Evolutionary conservation across 1,140 invertebrate species (phyloP), one percentile per base, ranked within the genome.

Genomic region (Gonioctena quinquepunctata): DNA sequence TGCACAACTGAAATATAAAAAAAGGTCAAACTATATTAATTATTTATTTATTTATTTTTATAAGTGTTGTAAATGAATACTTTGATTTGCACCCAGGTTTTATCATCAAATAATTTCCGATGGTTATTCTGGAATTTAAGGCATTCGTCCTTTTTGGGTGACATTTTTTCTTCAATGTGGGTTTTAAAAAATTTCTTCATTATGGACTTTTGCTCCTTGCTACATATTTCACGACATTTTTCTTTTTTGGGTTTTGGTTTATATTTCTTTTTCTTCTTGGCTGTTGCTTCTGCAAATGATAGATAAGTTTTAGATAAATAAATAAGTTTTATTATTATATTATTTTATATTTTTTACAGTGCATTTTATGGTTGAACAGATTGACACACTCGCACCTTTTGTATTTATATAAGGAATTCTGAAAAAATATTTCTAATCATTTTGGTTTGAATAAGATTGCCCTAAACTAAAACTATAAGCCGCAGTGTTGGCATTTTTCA

Each of bases 41-140:
- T n/a, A n/a, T n/a, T n/a, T n/a, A n/a, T n/a, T n/a, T n/a, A n/a
- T n/a, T n/a, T n/a, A n/a, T n/a, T n/a, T 54, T 28, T 61, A 42
- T 28, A 62, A 18, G 60, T 62, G 26, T 62, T 62, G 22, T 21
- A 62, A 4, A 62, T 27, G 21, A 62, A 62, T 18, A 28, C 7
- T 62, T 62, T 48, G 16, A 62, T 62, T 42, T 62, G 60, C 19
- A 62, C 19, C 60, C 60, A 62, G 19, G 23, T 28, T 19, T 62
- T 62, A 13, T 62, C 28, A 8, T 18, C 13, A 13, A 62, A 62
- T 27, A 62, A 19, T 18, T 62, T n/a, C 19, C 18, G 26, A 18
- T 48, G 19, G 16, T 62, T 16, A 62, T 19, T 62, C 33, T 28
- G n/a, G 28, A 48, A 28, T 28, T 62, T 27, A 16, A 62, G 6